These are phyloP conservation scores for Etheostoma nigrum DNA, from an alignment of 2,797 vertebrate species.

Conservation along the genomic window DNA sequence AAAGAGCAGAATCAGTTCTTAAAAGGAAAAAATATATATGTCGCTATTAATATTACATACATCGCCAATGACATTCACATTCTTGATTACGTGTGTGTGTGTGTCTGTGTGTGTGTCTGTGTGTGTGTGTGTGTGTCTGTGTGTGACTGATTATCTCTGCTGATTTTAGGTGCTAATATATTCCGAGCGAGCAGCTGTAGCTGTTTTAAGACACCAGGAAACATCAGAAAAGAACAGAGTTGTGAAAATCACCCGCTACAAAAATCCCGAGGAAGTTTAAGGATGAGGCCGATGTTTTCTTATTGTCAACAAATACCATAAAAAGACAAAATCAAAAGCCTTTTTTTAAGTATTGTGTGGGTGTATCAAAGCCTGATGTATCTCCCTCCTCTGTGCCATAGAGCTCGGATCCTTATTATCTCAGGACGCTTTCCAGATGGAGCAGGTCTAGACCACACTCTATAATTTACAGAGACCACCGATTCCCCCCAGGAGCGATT, in stretches of 20 bases:
- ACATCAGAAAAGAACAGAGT: constrained; percentile 17
- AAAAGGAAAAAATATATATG: constrained; percentile 4
- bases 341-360: background rate
- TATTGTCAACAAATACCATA: constrained; percentile 22
- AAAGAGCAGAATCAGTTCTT: constrained; percentile 8
- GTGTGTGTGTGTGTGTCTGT: constrained; percentile 19
- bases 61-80: constrained; percentile 62
- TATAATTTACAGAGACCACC: too few species aligned
- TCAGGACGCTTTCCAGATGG: too few species aligned
- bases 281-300: background rate
- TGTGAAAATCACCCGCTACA: background rate
- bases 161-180: constrained; percentile 80
- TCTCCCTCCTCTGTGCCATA: background rate
- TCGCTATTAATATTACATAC: constrained; percentile 35
- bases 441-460: too few species aligned
- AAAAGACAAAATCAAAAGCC: constrained; percentile 15
- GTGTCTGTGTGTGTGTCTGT: constrained; percentile 19
- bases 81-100: constrained; percentile 36
- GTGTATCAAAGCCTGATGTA: background rate
- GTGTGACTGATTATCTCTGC: constrained; percentile 69
- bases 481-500: too few species aligned
- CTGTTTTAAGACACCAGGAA: constrained; percentile 33
- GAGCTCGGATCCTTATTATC: background rate
- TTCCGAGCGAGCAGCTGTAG: constrained; percentile 45
- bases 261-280: constrained; percentile 12